phyloP scores from a whole-genome alignment of 2,797 vertebrate species.

The Mionectes olivaceus region DNA sequence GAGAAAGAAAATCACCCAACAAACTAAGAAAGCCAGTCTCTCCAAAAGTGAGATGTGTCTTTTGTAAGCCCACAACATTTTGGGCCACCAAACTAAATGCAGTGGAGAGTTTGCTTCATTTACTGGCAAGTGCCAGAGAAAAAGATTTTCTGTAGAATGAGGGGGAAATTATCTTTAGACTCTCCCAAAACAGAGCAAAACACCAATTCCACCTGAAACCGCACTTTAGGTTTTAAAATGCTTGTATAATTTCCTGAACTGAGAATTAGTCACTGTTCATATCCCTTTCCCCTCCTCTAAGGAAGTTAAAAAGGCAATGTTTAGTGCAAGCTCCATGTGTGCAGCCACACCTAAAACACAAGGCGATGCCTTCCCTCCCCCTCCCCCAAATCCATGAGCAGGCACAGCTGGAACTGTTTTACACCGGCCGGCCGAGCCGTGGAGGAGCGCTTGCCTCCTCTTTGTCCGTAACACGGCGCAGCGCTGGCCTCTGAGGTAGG shows the following conservation, averaged over 20 bases:
- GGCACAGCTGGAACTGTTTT: constrained; percentile 84
- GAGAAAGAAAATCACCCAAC: not conserved
- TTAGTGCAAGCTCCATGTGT: constrained; percentile 49
- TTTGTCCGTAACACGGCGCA: constrained; percentile 80
- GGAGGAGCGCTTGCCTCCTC: constrained; percentile 76
- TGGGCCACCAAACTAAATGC: not conserved
- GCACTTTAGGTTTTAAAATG: constrained; percentile 10
- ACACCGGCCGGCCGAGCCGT: constrained; percentile 57
- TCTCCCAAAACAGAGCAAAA: not conserved
- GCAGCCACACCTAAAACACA: constrained; percentile 77
- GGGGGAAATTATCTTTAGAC: not conserved
- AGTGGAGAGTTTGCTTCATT: not conserved
- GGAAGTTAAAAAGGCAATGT: constrained; percentile 58
- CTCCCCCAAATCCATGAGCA: constrained; percentile 54
- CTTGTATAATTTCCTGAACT: constrained; percentile 36
- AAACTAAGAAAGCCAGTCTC: not conserved
- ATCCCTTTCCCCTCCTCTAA: constrained; percentile 42
- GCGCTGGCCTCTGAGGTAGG: constrained; percentile 79
- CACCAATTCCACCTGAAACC: constrained; percentile 26
- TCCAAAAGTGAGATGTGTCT: not conserved
- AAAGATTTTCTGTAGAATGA: not conserved
- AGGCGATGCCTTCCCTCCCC: constrained; percentile 54
- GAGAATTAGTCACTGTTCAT: constrained; percentile 13
- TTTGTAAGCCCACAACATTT: not conserved
- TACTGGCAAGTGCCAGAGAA: not conserved